Percentiles rank a stretch among this genome's conserved stretches.
Evolutionary conservation across 1,140 invertebrate species (phyloP).

Genomic region (Plectus sambesii): DNA sequence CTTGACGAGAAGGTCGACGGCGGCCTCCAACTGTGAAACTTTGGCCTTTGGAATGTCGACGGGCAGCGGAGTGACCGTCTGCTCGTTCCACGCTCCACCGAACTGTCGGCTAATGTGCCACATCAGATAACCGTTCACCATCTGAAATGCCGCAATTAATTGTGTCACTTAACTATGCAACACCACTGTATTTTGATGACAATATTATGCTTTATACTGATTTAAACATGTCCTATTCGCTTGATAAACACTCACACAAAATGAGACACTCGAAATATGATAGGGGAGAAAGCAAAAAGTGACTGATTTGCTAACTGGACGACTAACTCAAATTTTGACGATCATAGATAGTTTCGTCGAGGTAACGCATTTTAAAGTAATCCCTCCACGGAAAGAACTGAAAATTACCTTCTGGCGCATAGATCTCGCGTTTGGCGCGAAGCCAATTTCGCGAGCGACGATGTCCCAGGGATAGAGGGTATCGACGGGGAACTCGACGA

Average conservation of each 20-base stretch:
- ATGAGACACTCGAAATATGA: too few relatives aligned
- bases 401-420: too few relatives aligned
- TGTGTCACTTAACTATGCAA: too few relatives aligned
- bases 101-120: slow-evolving; percentile 55
- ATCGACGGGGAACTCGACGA: slow-evolving; percentile 60
- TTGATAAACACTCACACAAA: too few relatives aligned
- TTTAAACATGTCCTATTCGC: too few relatives aligned
- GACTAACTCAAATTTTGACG: slow-evolving; percentile 6
- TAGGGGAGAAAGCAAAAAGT: too few relatives aligned
- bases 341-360: slow-evolving; percentile 5
- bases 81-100: slow-evolving; percentile 53
- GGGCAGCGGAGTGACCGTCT: slow-evolving; percentile 50
- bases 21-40: slow-evolving; percentile 46
- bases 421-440: slow-evolving; percentile 49
- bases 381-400: too few relatives aligned
- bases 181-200: too few relatives aligned
- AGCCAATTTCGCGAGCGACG: slow-evolving; percentile 53
- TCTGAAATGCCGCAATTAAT: too few relatives aligned
- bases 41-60: slow-evolving; percentile 46
- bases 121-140: slow-evolving; percentile 51
- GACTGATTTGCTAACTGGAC: too few relatives aligned
- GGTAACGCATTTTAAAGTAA: slow-evolving; percentile 22
- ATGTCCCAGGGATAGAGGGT: slow-evolving; percentile 56
- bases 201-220: too few relatives aligned
- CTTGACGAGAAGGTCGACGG: slow-evolving; percentile 51